Evolutionary conservation across 37 sponge, comb jelly and placozoan species (phyloP).

Genomic region (Halisarca cf. caerulea): DNA sequence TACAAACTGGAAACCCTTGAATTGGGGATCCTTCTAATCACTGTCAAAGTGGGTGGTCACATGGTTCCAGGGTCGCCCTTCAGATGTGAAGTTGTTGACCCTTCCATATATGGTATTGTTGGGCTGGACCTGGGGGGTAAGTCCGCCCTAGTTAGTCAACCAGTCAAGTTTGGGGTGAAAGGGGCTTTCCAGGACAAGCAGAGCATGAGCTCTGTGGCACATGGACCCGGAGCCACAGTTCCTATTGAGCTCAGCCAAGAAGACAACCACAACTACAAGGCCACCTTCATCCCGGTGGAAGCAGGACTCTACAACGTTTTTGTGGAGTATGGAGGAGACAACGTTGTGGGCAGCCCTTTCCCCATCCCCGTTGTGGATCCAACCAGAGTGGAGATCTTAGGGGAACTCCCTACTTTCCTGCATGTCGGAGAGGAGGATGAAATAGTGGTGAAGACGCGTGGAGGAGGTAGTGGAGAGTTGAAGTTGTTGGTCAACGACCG

Average conservation of each 20-base stretch:
- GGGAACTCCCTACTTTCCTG: constrained; percentile 30
- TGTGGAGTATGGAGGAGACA: constrained; percentile 65
- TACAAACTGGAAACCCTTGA: constrained; percentile 26
- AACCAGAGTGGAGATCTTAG: constrained; percentile 53
- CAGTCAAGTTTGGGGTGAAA: constrained; percentile 11
- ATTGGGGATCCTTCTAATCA: neutral
- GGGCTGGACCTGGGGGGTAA: neutral
- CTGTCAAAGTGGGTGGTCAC: constrained; percentile 2
- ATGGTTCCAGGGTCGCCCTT: constrained; percentile 18
- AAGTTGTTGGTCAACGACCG: constrained; percentile 8
- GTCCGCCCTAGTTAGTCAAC: constrained; percentile 17
- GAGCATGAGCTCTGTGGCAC: constrained; percentile 26
- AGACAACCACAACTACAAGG: constrained; percentile 58
- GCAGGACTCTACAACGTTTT: constrained; percentile 72
- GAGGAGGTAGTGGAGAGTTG: constrained; percentile 38
- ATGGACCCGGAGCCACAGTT: constrained; percentile 28
- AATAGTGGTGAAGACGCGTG: constrained; percentile 31
- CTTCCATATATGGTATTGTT: constrained; percentile 21
- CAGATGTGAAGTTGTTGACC: constrained; percentile 14
- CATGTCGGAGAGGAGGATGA: constrained; percentile 46
- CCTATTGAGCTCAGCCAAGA: constrained; percentile 23
- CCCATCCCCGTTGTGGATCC: constrained; percentile 66
- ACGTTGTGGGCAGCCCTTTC: constrained; percentile 66
- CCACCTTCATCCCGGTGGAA: constrained; percentile 60
- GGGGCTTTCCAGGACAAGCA: constrained; percentile 23